phyloP scores from a whole-genome alignment of 2,888 invertebrate species.

The Hylaea fasciaria region DNA sequence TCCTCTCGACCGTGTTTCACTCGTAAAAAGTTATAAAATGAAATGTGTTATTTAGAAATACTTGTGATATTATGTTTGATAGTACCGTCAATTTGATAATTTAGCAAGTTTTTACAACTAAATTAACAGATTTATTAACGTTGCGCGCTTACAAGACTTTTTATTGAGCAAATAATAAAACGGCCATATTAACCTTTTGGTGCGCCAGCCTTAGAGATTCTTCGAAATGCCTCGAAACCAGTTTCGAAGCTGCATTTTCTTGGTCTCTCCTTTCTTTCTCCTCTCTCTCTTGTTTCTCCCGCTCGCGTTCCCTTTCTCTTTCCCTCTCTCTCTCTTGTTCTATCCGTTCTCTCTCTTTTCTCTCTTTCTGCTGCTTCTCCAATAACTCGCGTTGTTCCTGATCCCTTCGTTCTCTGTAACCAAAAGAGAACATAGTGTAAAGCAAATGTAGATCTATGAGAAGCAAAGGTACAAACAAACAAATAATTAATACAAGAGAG shows the following conservation, averaged over 20 bases:
- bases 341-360: conserved; percentile 86
- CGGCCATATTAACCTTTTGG: conserved; percentile 84
- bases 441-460: conserved; percentile 10
- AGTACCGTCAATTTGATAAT: no score
- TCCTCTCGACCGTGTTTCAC: no score
- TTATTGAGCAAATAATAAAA: neutral
- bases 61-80: no score
- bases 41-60: no score
- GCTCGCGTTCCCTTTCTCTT: conserved; percentile 78
- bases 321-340: conserved; percentile 85
- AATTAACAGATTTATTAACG: no score
- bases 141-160: no score
- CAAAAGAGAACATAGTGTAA: conserved; percentile 46
- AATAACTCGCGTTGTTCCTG: conserved; percentile 85
- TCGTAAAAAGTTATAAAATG: no score
- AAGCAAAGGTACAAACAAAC: conserved; percentile 1
- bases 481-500: conserved; percentile 5
- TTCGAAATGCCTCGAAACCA: conserved; percentile 95
- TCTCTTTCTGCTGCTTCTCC: conserved; percentile 88
- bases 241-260: conserved; percentile 90
- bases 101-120: no score
- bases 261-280: conserved; percentile 86
- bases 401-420: conserved; percentile 78
- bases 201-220: conserved; percentile 92
- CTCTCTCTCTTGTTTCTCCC: conserved; percentile 82